Percentiles rank a stretch among this genome's conserved stretches.
These are phyloP conservation scores for Mythimna pallens DNA, from an alignment of 2,888 invertebrate genomes.

Conservation along the genomic window DNA sequence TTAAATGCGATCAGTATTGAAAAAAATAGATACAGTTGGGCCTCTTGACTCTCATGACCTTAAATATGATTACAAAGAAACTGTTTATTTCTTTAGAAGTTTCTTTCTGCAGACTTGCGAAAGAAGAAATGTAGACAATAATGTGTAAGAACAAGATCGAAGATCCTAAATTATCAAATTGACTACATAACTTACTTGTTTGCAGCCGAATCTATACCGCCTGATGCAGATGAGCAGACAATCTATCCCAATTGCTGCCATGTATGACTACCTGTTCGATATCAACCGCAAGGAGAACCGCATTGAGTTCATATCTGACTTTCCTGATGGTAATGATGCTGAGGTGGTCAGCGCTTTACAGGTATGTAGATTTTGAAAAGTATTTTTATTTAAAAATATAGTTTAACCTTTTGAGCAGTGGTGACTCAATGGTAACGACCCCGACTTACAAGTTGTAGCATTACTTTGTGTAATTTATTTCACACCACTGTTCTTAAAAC, in stretches of 20 bases:
- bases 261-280: conserved; percentile 95
- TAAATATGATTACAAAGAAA: too few species aligned
- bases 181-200: background rate
- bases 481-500: too few species aligned
- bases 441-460: too few species aligned
- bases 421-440: too few species aligned
- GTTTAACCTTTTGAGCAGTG: too few species aligned
- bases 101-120: too few species aligned
- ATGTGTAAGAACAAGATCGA: background rate
- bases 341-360: conserved; percentile 97
- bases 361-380: conserved; percentile 76
- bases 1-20: too few species aligned
- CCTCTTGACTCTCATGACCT: too few species aligned
- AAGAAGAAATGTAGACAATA: too few species aligned
- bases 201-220: conserved; percentile 96
- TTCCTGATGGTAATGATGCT: conserved; percentile 96
- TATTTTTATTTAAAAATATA: background rate
- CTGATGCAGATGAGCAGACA: conserved; percentile 97
- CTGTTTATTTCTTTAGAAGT: too few species aligned
- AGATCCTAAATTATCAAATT: background rate
- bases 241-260: conserved; percentile 94
- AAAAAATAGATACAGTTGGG: too few species aligned
- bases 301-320: conserved; percentile 97
- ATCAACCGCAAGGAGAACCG: conserved; percentile 94
- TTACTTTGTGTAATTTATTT: too few species aligned